Conservation (phyloP, 35 echinoderm and acorn worm genomes). For the Ophioderma brevispina region DNA sequence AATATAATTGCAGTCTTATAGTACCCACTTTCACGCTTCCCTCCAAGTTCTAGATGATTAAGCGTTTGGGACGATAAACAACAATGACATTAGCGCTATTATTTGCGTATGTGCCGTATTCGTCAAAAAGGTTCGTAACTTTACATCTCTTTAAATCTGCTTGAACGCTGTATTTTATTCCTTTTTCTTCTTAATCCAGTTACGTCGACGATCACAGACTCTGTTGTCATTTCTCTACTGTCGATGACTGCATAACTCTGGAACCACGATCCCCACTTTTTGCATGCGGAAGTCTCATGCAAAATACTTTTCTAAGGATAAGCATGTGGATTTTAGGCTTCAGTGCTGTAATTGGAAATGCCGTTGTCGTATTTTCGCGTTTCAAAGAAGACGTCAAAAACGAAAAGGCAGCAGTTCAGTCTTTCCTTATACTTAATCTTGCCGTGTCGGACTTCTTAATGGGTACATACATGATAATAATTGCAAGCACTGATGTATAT, state of each 20-base stretch:
- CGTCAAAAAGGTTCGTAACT: too few species aligned
- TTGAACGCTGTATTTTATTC: background rate
- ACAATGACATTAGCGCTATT: too few species aligned
- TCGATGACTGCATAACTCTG: background rate
- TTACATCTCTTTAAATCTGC: background rate
- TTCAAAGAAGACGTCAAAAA: background rate
- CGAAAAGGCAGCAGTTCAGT: background rate
- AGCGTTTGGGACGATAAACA: too few species aligned
- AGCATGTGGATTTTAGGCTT: conserved; percentile 1
- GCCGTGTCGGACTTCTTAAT: conserved; percentile 68
- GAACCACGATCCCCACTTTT: background rate
- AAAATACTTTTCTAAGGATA: background rate
- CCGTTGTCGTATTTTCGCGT: background rate
- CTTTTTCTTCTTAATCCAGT: background rate
- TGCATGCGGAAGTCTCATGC: background rate
- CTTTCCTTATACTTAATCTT: conserved; percentile 8
- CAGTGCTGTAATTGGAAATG: conserved; percentile 8
- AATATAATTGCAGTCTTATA: too few species aligned
- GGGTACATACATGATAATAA: conserved; percentile 67
- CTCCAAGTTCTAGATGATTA: too few species aligned
- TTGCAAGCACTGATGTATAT: conserved; percentile 22
- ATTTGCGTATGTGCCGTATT: too few species aligned
- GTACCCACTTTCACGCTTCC: too few species aligned
- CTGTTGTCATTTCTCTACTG: background rate
- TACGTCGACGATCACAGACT: background rate